Conservation (phyloP, 2,113 vertebrate genomes). For the Puffinus mauretanicus region DNA sequence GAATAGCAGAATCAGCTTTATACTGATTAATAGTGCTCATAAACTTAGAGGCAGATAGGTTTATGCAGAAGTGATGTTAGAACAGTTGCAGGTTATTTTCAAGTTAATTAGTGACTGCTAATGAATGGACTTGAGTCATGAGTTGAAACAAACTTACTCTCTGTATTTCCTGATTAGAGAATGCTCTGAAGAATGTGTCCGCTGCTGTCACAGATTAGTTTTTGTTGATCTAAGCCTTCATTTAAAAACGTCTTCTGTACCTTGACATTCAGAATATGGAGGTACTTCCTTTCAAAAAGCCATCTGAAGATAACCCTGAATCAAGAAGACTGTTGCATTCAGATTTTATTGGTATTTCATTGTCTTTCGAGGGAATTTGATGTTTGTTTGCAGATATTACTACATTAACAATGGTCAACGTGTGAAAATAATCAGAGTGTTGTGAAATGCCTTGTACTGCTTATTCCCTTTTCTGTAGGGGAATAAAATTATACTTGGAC, state of each 20-base stretch:
- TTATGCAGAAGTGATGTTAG: not conserved
- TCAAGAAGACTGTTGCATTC: not conserved
- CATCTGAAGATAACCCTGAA: not conserved
- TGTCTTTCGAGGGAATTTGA: not conserved
- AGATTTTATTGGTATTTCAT: not conserved
- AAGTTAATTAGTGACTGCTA: too few species aligned
- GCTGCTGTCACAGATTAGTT: too few species aligned
- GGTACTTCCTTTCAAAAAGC: too few species aligned
- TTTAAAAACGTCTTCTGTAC: too few species aligned
- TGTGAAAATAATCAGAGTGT: not conserved
- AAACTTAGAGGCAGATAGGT: not conserved
- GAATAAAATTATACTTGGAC: not conserved
- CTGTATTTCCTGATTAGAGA: too few species aligned
- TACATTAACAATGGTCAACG: not conserved
- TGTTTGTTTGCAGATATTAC: not conserved
- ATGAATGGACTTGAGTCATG: too few species aligned
- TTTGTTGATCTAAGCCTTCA: too few species aligned
- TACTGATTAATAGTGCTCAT: not conserved
- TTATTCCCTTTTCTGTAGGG: not conserved
- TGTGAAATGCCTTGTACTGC: not conserved
- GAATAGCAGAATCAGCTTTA: not conserved
- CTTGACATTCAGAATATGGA: too few species aligned
- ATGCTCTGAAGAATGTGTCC: too few species aligned
- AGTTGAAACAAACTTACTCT: too few species aligned
- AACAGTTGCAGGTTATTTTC: not conserved